Evolutionary conservation across 1,140 invertebrate species (phyloP).

Genomic region (Ceratosolen solmsi): DNA sequence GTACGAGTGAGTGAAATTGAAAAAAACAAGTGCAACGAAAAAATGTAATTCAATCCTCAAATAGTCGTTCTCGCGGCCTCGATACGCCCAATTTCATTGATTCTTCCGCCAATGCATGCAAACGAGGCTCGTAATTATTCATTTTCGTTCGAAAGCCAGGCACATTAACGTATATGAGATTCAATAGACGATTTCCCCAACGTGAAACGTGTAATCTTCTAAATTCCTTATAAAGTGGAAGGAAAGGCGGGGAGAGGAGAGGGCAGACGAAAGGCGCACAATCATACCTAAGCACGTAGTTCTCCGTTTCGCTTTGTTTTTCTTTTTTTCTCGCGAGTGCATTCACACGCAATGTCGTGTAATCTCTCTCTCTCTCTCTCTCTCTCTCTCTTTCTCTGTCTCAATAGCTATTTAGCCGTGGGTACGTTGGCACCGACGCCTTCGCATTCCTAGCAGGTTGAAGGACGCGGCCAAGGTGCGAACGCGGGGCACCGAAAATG

Average conservation of each 20-base stretch:
- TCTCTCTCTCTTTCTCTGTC: not conserved
- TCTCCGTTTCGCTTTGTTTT: not conserved
- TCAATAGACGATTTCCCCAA: not conserved
- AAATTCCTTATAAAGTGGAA: constrained; percentile 4
- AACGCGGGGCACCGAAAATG: not conserved
- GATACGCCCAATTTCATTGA: not conserved
- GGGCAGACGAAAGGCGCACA: not conserved
- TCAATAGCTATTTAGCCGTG: not conserved
- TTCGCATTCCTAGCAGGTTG: not conserved
- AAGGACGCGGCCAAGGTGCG: not conserved
- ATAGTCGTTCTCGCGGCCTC: not conserved
- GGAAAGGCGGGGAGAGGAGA: not conserved
- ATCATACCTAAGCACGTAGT: not conserved
- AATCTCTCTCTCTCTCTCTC: not conserved
- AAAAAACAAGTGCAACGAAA: not conserved
- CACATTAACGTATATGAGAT: not conserved
- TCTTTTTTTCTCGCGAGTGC: not conserved
- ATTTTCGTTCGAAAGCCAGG: not conserved
- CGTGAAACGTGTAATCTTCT: not conserved
- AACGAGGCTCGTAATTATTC: not conserved
- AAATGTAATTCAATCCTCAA: not conserved
- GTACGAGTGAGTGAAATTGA: not conserved
- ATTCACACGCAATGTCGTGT: not conserved
- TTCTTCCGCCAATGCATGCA: not conserved
- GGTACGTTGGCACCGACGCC: not conserved